phyloP scores from a whole-genome alignment of 2,888 invertebrate species.

The Leucozona laternaria region DNA sequence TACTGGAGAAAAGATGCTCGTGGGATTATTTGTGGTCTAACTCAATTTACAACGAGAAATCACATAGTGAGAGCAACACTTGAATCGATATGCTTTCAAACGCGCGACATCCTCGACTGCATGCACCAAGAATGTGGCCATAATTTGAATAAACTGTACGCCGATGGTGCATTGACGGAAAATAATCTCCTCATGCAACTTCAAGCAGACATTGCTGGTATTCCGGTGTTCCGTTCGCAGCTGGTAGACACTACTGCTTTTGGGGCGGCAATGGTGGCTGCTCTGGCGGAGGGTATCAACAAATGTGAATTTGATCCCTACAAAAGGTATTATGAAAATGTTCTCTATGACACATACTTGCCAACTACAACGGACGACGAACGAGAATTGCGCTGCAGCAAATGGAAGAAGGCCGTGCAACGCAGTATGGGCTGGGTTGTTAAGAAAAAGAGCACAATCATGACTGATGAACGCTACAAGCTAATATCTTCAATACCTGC shows the following conservation, averaged over 20 bases:
- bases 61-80: conserved; percentile 97
- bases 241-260: conserved; percentile 95
- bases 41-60: conserved; percentile 95
- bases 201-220: conserved; percentile 96
- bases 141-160: conserved; percentile 91
- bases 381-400: conserved; percentile 91
- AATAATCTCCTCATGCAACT: conserved; percentile 97
- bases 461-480: conserved; percentile 93
- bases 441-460: conserved; percentile 88
- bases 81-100: conserved; percentile 98
- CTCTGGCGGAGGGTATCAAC: conserved; percentile 89
- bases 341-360: conserved; percentile 89
- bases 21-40: conserved; percentile 96
- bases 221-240: conserved; percentile 94
- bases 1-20: conserved; percentile 98
- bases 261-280: conserved; percentile 97
- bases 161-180: conserved; percentile 96
- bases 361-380: conserved; percentile 93
- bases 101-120: conserved; percentile 95
- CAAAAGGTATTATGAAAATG: conserved; percentile 83
- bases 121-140: conserved; percentile 97
- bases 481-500: conserved; percentile 92
- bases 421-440: conserved; percentile 95
- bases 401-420: conserved; percentile 98
- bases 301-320: conserved; percentile 88